phyloP scores from a whole-genome alignment of 2,888 invertebrate genomes.

The Halocaridina rubra region DNA sequence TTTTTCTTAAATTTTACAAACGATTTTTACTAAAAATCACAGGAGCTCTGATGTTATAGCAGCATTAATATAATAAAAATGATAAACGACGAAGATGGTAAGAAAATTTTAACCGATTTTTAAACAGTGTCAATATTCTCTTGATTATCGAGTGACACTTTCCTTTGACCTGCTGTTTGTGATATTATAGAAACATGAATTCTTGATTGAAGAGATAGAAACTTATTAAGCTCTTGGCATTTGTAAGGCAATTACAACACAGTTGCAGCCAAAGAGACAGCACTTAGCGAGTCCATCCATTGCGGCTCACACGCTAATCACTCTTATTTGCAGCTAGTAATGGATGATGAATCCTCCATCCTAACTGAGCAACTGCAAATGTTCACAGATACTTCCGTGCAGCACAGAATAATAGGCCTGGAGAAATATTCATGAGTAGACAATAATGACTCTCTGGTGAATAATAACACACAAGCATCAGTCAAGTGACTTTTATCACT shows the following conservation, averaged over 20 bases:
- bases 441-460: constrained; percentile 55
- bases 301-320: constrained; percentile 24
- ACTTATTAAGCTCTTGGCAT: constrained; percentile 59
- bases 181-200: constrained; percentile 38
- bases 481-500: constrained; percentile 38
- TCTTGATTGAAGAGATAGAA: constrained; percentile 52
- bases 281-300: constrained; percentile 39
- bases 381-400: constrained; percentile 53
- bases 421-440: constrained; percentile 53
- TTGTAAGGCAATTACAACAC: constrained; percentile 58
- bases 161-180: constrained; percentile 32
- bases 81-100: too few species aligned
- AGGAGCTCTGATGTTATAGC: too few species aligned
- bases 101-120: neutral
- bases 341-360: constrained; percentile 5
- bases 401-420: constrained; percentile 52
- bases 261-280: constrained; percentile 30
- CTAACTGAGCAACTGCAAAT: constrained; percentile 37
- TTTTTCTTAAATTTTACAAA: too few species aligned
- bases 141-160: constrained; percentile 26
- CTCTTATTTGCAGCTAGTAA: constrained; percentile 22
- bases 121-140: neutral
- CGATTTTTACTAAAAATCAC: too few species aligned
- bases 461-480: constrained; percentile 54
- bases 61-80: too few species aligned